Base-by-base conservation (phyloP, 2,113 vertebrate species). In the Coryphaenoides rupestris region DNA sequence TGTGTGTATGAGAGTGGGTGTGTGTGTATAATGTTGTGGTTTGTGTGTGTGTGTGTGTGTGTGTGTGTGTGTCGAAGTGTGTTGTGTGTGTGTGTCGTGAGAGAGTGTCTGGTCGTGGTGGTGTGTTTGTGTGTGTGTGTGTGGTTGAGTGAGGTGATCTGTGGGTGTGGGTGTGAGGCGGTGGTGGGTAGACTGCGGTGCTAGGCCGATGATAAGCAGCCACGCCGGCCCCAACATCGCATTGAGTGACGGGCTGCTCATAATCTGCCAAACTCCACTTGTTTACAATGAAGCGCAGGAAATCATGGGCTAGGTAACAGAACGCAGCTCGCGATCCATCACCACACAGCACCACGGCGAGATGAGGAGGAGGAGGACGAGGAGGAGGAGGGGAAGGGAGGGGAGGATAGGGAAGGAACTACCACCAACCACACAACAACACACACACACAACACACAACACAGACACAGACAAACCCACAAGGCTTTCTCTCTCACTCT, bases 181-280 rank as follows among this genome's bases (percentile, higher is more conserved):
- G 14, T 65, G 33, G 91, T 91, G 92, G 91, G 92, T 16, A 89
- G n/a, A 24, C 17, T n/a, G n/a, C 23, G 9, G 93, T 92, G 92
- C 93, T 92, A 79, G 74, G 79, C 67, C 74, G 82, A 88, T 94
- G 95, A 96, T 95, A 93, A 92, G 96, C 93, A 93, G 93, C 91
- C 93, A 92, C 87, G 86, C 90, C 87, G 91, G 90, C 89, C 90
- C 93, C 90, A 95, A 93, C 93, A 95, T 94, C 94, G 93, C 94
- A 95, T 95, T 93, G 92, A 93, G 89, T 90, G 82, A 94, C 93
- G 91, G 91, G 93, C 94, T 93, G 90, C 93, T 96, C 95, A 95
- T 96, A 95, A 98, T 98, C 94, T 95, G 93, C 92, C 94, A 94
- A 96, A 95, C 93, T 93, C 93, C 94, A 95, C 94, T 95, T 94